Evolutionary conservation across 35 echinoderm and acorn worm genomes (phyloP).

Genomic region (Chiridota heheva): DNA sequence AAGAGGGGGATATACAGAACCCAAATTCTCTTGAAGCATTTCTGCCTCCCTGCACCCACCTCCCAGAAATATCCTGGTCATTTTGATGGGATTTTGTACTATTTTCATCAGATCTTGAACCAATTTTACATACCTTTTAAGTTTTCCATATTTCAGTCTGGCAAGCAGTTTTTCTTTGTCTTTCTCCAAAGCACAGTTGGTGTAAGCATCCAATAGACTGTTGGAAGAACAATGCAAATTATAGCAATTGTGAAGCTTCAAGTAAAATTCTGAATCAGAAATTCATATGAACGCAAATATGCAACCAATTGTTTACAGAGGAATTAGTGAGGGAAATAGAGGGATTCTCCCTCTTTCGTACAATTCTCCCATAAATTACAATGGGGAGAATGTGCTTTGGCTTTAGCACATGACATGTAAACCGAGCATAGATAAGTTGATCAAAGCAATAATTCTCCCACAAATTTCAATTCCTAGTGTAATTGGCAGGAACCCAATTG

Average conservation of each 20-base stretch:
- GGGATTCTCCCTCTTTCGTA: neutral
- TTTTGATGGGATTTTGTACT: neutral
- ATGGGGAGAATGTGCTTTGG: neutral
- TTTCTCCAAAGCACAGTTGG: constrained; percentile 43
- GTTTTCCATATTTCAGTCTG: constrained; percentile 74
- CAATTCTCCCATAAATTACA: neutral
- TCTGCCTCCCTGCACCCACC: neutral
- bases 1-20: neutral
- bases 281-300: neutral
- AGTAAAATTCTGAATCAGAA: neutral
- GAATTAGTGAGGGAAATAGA: neutral
- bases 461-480: too few relatives aligned
- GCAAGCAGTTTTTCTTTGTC: constrained; percentile 80
- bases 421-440: too few relatives aligned
- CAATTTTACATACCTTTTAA: constrained; percentile 64
- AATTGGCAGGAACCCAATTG: too few relatives aligned
- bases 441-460: too few relatives aligned
- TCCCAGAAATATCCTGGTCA: neutral
- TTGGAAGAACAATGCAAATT: neutral
- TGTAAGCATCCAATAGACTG: constrained; percentile 80
- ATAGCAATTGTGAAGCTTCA: neutral
- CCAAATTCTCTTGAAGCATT: neutral
- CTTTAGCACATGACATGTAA: neutral
- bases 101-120: neutral
- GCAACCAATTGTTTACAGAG: neutral